Conservation (phyloP, 2,888 invertebrate genomes). For the Tromatobia lineatoria region DNA sequence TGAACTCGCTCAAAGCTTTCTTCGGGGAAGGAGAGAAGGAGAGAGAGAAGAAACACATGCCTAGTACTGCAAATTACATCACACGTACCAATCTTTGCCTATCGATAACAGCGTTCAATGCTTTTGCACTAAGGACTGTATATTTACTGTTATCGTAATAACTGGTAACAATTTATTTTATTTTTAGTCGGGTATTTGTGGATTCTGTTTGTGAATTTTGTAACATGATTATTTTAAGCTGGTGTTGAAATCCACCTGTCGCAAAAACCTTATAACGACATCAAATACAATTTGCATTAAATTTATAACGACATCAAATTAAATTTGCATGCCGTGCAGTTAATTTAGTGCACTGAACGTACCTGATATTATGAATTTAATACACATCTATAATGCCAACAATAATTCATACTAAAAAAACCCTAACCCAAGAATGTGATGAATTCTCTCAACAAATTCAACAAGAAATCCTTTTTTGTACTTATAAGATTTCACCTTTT, state of each 20-base stretch:
- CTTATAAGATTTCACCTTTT: no score
- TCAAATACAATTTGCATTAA: background rate
- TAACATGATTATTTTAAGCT: background rate
- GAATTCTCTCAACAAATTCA: background rate
- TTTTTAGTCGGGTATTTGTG: background rate
- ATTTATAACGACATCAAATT: background rate
- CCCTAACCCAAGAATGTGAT: no score
- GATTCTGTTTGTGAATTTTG: background rate
- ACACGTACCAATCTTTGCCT: background rate
- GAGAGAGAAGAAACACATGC: slow-evolving; percentile 45
- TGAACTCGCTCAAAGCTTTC: slow-evolving; percentile 64
- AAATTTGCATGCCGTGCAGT: background rate
- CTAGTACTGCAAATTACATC: slow-evolving; percentile 6
- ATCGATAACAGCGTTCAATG: background rate
- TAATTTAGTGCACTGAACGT: background rate
- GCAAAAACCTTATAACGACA: background rate
- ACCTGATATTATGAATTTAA: background rate
- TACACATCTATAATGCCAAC: background rate
- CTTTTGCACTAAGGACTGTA: background rate
- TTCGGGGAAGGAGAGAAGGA: slow-evolving; percentile 64
- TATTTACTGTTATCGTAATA: background rate
- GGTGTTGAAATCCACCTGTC: background rate
- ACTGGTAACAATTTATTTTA: background rate
- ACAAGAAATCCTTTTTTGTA: no score
- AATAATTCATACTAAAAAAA: no score